A percentile compares a stretch with the other conserved stretches of the same genome.
phyloP scores from a whole-genome alignment of 2,888 invertebrate genomes.

The Lochmaea crataegi region DNA sequence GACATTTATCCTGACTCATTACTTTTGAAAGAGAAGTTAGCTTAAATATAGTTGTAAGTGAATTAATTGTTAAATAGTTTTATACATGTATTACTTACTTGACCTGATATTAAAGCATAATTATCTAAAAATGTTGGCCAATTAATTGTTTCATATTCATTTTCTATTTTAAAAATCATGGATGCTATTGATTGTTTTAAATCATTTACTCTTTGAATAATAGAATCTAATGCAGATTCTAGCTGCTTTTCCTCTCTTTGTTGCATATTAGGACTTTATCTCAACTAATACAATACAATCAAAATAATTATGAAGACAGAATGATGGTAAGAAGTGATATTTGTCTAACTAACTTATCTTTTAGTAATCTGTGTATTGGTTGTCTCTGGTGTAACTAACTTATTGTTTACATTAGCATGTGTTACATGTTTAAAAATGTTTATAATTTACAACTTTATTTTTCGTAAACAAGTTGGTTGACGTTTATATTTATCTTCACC shows the following conservation, averaged over 20 bases:
- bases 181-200: slow-evolving; percentile 86
- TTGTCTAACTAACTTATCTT: too few relatives aligned
- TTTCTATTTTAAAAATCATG: slow-evolving; percentile 90
- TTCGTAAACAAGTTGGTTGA: too few relatives aligned
- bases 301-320: too few relatives aligned
- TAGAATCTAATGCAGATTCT: slow-evolving; percentile 86
- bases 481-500: too few relatives aligned
- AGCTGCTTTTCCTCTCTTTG: slow-evolving; percentile 90
- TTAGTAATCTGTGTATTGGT: too few relatives aligned
- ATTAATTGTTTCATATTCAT: slow-evolving; percentile 89
- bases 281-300: background rate
- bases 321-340: too few relatives aligned
- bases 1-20: slow-evolving; percentile 89
- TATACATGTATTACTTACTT: slow-evolving; percentile 69
- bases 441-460: too few relatives aligned
- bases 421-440: too few relatives aligned
- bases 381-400: too few relatives aligned
- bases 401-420: too few relatives aligned
- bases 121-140: slow-evolving; percentile 96
- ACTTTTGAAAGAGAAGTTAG: slow-evolving; percentile 91
- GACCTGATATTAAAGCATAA: slow-evolving; percentile 93
- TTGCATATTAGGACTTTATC: slow-evolving; percentile 71
- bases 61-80: background rate
- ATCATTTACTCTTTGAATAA: slow-evolving; percentile 88
- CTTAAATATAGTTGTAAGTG: slow-evolving; percentile 64